Percentiles rank a stretch among this genome's conserved stretches.
phyloP scores from a whole-genome alignment of 2,888 invertebrate genomes.

The Ceratothoa steindachneri region DNA sequence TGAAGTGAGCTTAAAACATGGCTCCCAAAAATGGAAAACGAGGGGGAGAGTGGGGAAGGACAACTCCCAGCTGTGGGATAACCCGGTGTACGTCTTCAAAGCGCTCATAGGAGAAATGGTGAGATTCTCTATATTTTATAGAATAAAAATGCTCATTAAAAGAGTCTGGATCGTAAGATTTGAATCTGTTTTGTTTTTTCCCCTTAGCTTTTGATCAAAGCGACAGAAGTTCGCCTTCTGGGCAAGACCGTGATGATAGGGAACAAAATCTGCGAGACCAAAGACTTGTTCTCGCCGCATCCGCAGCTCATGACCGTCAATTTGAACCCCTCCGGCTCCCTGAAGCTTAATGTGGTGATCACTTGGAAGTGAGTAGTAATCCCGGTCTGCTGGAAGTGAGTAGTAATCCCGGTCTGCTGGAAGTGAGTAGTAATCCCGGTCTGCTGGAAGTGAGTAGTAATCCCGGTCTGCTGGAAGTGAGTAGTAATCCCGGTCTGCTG shows the following conservation, averaged over 20 bases:
- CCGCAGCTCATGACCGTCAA: constrained; percentile 61
- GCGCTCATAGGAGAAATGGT: constrained; percentile 56
- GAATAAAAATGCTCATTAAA: background rate
- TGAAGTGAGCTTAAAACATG: constrained; percentile 59
- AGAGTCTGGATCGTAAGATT: background rate
- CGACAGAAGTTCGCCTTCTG: constrained; percentile 51
- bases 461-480: no score
- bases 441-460: no score
- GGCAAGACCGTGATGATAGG: constrained; percentile 54
- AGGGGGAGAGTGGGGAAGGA: constrained; percentile 57
- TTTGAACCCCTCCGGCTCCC: constrained; percentile 59
- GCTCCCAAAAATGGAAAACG: constrained; percentile 60
- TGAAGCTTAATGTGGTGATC: constrained; percentile 59
- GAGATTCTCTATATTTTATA: constrained; percentile 1
- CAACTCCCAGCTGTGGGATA: constrained; percentile 58
- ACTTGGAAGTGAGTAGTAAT: constrained; percentile 57
- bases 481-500: no score
- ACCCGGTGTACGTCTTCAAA: constrained; percentile 53
- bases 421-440: background rate
- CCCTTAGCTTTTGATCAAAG: constrained; percentile 56
- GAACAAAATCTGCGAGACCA: constrained; percentile 59
- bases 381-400: no score
- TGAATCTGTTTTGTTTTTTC: background rate
- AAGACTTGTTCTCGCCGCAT: constrained; percentile 59
- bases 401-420: no score